phyloP scores from a whole-genome alignment of 2,888 invertebrate genomes.

The Plusia festucae region DNA sequence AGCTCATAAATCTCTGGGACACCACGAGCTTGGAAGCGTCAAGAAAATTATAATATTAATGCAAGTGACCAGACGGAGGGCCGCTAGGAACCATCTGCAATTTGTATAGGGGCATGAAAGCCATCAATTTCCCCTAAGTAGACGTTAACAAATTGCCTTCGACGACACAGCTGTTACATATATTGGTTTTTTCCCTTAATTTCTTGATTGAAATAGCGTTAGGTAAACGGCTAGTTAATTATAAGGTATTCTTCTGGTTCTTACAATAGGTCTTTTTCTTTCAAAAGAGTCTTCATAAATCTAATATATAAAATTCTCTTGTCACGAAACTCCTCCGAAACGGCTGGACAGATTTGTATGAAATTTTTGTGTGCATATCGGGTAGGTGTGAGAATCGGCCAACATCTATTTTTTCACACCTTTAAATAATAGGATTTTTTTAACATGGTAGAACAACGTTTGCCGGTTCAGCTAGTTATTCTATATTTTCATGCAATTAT shows the following conservation, averaged over 20 bases:
- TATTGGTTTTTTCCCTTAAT: constrained; percentile 1
- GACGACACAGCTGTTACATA: constrained; percentile 25
- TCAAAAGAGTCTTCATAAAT: background rate
- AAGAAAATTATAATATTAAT: constrained; percentile 1
- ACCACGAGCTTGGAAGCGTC: background rate
- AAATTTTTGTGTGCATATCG: no score
- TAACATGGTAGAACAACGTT: no score
- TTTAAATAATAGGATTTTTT: no score
- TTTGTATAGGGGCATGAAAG: constrained; percentile 27
- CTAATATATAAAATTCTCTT: no score
- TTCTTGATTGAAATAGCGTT: background rate
- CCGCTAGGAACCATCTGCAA: constrained; percentile 6
- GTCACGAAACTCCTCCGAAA: no score
- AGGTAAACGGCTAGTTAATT: background rate
- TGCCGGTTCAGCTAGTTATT: no score
- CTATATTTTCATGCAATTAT: no score
- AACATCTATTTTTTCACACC: no score
- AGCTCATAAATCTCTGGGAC: background rate
- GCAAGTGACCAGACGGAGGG: background rate
- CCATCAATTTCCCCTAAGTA: constrained; percentile 30
- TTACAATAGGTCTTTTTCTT: no score
- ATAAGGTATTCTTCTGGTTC: no score
- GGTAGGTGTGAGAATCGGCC: no score
- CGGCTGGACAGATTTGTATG: no score
- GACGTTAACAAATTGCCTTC: constrained; percentile 33